Percentiles rank a stretch among this genome's conserved stretches.
These are phyloP conservation scores for Drosophila yooni DNA, from an alignment of 2,888 invertebrate genomes.

Conservation along the genomic window DNA sequence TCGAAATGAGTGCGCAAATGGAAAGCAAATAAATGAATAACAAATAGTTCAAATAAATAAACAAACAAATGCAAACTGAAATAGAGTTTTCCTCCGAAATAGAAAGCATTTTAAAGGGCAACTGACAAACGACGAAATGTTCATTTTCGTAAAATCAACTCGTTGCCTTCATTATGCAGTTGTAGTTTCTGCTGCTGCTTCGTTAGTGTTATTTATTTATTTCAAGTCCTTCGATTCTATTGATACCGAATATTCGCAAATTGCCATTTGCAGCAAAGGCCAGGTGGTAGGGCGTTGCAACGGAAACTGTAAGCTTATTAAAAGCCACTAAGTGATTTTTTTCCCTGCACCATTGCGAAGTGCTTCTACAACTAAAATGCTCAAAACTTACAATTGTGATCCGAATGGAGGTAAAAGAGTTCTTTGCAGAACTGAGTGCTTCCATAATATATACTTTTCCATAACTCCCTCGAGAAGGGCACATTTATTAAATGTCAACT, in stretches of 20 bases:
- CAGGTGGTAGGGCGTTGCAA: not conserved
- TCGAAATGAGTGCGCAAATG: slow-evolving; percentile 36
- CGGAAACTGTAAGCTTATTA: slow-evolving; percentile 23
- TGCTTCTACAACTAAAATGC: not conserved
- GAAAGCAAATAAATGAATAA: slow-evolving; percentile 65
- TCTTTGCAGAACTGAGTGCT: not conserved
- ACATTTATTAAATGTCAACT: not conserved
- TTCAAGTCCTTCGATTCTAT: slow-evolving; percentile 46
- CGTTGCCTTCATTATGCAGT: slow-evolving; percentile 21
- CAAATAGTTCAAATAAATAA: slow-evolving; percentile 65
- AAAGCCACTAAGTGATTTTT: slow-evolving; percentile 21
- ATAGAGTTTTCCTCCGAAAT: slow-evolving; percentile 48
- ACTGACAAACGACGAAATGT: slow-evolving; percentile 35
- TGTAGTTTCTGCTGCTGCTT: slow-evolving; percentile 44
- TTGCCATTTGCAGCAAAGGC: slow-evolving; percentile 16
- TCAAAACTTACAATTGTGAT: not conserved
- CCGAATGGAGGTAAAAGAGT: not conserved
- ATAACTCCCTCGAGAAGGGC: not conserved
- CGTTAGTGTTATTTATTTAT: slow-evolving; percentile 72
- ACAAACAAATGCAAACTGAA: slow-evolving; percentile 42
- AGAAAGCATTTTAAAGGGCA: slow-evolving; percentile 43
- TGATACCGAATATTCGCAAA: slow-evolving; percentile 49
- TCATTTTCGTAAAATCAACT: slow-evolving; percentile 33
- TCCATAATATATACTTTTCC: not conserved
- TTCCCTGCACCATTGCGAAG: not conserved